Conservation (phyloP, 2,888 invertebrate genomes). For the Leuctra nigra region DNA sequence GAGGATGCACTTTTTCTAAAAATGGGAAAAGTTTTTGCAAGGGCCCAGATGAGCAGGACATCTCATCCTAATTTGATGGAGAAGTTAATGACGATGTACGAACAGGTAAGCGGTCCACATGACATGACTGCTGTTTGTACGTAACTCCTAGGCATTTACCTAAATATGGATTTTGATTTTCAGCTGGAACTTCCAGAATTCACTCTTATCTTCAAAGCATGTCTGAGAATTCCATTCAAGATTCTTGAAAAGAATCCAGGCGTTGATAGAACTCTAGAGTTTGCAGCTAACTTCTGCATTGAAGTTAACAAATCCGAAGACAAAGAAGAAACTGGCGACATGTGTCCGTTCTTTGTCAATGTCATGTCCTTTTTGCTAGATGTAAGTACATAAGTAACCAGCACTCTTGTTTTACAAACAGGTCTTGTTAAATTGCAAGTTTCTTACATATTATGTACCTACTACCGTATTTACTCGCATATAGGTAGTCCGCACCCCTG, state of each 20-base stretch:
- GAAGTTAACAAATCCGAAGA: conserved; percentile 39
- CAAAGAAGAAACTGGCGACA: conserved; percentile 36
- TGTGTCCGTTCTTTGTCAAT: conserved; percentile 47
- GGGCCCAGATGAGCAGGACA: conserved; percentile 57
- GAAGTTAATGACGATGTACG: conserved; percentile 54
- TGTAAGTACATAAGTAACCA: too few relatives aligned
- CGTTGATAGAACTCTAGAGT: conserved; percentile 61
- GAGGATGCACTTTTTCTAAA: too few relatives aligned
- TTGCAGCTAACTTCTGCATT: conserved; percentile 63
- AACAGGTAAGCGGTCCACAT: conserved; percentile 50
- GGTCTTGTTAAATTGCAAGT: too few relatives aligned
- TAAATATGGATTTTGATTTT: background rate
- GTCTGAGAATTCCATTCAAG: conserved; percentile 56
- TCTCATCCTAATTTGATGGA: conserved; percentile 57
- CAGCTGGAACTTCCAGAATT: conserved; percentile 43
- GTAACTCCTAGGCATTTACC: background rate
- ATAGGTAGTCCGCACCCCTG: too few relatives aligned
- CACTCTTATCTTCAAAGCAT: conserved; percentile 54
- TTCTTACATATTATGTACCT: too few relatives aligned
- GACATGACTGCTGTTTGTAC: too few relatives aligned
- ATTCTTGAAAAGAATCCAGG: conserved; percentile 60
- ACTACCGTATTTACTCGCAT: too few relatives aligned
- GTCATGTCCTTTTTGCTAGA: conserved; percentile 57
- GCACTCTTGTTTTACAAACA: too few relatives aligned
- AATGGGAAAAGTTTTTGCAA: conserved; percentile 54